Conservation (phyloP, 2,888 invertebrate genomes). For the Furcula furcula region DNA sequence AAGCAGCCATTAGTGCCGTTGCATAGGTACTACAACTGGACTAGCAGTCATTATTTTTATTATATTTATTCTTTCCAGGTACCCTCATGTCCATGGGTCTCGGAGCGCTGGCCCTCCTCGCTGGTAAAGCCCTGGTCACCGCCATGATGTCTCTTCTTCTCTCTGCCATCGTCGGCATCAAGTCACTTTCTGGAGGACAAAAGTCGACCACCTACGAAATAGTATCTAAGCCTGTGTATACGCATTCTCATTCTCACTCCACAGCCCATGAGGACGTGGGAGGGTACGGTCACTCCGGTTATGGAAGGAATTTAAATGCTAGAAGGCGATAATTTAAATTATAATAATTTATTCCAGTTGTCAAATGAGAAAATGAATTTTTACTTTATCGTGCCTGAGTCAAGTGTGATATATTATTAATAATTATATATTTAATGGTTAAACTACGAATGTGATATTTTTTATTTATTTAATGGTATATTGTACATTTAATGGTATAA, state of each 20-base stretch:
- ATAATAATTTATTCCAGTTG: too few species aligned
- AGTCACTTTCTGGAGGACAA: slow-evolving; percentile 85
- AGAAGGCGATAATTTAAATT: slow-evolving; percentile 41
- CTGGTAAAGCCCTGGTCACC: slow-evolving; percentile 92
- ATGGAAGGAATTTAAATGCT: slow-evolving; percentile 65
- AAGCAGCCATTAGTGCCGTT: too few species aligned
- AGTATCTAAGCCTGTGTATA: slow-evolving; percentile 90
- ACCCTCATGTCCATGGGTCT: slow-evolving; percentile 88
- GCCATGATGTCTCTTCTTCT: slow-evolving; percentile 90
- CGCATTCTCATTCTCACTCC: slow-evolving; percentile 83
- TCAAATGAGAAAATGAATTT: not conserved
- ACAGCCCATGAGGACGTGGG: slow-evolving; percentile 82
- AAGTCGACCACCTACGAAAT: slow-evolving; percentile 92
- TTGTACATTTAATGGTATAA: not conserved
- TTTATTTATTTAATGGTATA: too few species aligned
- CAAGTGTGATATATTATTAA: not conserved
- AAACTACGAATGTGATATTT: not conserved
- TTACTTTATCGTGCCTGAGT: not conserved
- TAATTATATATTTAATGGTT: not conserved
- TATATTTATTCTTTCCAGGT: slow-evolving; percentile 58
- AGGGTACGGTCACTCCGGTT: slow-evolving; percentile 79
- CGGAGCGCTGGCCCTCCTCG: slow-evolving; percentile 88
- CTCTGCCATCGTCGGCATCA: slow-evolving; percentile 89
- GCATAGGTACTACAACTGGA: too few species aligned
- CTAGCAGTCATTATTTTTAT: too few species aligned